phyloP scores from a whole-genome alignment of 1,140 invertebrate species.

The Hylaeus anthracinus region DNA sequence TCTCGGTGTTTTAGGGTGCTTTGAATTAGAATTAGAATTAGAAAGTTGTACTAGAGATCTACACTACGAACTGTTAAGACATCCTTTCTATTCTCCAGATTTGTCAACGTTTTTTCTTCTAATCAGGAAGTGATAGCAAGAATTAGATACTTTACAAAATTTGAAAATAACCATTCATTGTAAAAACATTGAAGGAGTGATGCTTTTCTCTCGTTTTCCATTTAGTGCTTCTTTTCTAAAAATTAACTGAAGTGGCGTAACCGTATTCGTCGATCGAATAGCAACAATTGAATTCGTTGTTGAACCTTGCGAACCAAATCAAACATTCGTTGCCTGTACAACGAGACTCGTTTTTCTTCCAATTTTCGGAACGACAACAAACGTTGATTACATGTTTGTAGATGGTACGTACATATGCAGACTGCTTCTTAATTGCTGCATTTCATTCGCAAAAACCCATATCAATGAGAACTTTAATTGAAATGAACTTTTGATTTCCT shows the following conservation, averaged over 20 bases:
- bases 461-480: too few relatives aligned
- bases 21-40: too few relatives aligned
- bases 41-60: too few relatives aligned
- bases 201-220: background rate
- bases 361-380: conserved; percentile 38
- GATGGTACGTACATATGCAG: background rate
- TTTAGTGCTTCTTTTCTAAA: background rate
- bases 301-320: conserved; percentile 30
- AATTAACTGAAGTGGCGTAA: conserved; percentile 40
- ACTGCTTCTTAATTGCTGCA: conserved; percentile 3
- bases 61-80: too few relatives aligned
- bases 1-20: too few relatives aligned
- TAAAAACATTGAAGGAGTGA: too few relatives aligned
- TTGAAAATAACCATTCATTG: too few relatives aligned
- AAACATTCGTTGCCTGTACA: conserved; percentile 49
- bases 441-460: background rate
- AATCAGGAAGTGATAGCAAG: too few relatives aligned
- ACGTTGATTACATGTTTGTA: conserved; percentile 44
- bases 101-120: too few relatives aligned
- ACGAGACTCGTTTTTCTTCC: conserved; percentile 46
- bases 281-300: conserved; percentile 49
- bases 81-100: too few relatives aligned
- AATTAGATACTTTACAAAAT: too few relatives aligned
- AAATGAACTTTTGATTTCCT: too few relatives aligned
- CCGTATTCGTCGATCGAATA: conserved; percentile 47